Evolutionary conservation across 2,888 invertebrate species (phyloP).

Genomic region (Melolontha melolontha): DNA sequence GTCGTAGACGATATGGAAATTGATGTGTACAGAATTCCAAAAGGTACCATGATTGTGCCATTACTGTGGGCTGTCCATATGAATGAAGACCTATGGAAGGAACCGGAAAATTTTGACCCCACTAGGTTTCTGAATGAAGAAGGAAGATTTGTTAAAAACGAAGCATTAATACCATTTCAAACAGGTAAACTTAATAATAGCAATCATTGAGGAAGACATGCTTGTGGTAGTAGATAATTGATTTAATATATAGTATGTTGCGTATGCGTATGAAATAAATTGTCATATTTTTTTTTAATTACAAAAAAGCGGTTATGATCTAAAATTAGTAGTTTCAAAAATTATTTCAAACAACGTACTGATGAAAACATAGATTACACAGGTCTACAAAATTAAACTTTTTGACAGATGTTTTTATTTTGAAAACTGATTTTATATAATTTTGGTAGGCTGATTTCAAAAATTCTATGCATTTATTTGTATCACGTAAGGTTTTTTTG

Average conservation of each 20-base stretch:
- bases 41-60: conserved; percentile 81
- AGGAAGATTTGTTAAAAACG: conserved; percentile 73
- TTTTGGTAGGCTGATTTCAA: too few relatives aligned
- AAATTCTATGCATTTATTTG: too few relatives aligned
- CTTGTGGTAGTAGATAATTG: not conserved
- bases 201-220: not conserved
- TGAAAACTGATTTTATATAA: too few relatives aligned
- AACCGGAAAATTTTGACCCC: conserved; percentile 78
- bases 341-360: too few relatives aligned
- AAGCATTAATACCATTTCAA: conserved; percentile 86
- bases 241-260: not conserved
- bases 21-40: conserved; percentile 73
- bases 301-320: too few relatives aligned
- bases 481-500: too few relatives aligned
- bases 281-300: too few relatives aligned
- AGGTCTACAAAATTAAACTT: too few relatives aligned
- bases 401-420: too few relatives aligned
- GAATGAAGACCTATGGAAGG: conserved; percentile 74
- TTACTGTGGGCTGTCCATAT: conserved; percentile 86
- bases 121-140: conserved; percentile 76
- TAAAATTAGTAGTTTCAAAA: too few relatives aligned
- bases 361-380: too few relatives aligned
- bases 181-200: conserved; percentile 70
- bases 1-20: conserved; percentile 67
- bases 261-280: too few relatives aligned